Conservation (phyloP, 2,113 vertebrate species). For the Zosterops hypoxanthus region DNA sequence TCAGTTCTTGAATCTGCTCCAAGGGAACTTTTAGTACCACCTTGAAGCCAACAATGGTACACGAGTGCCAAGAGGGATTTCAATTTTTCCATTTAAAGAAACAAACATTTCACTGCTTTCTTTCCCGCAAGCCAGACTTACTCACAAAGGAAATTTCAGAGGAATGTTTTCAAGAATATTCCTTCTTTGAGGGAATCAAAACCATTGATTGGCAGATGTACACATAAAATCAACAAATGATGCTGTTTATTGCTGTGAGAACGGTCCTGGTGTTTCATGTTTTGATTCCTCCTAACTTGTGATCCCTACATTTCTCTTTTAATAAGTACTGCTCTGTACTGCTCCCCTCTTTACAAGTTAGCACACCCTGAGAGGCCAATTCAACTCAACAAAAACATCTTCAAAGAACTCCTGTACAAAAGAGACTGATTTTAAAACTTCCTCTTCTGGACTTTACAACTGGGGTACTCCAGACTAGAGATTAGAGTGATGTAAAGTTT, state of each 20-base stretch:
- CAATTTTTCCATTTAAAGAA: not conserved
- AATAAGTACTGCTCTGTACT: not conserved
- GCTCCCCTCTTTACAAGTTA: not conserved
- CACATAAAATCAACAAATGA: not conserved
- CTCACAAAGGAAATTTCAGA: not conserved
- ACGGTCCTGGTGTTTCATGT: not conserved
- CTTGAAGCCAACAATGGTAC: conserved; percentile 44
- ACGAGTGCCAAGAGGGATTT: not conserved
- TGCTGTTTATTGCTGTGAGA: not conserved
- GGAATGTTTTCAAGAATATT: not conserved
- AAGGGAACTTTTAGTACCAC: conserved; percentile 57
- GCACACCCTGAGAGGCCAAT: not conserved
- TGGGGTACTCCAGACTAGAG: not conserved
- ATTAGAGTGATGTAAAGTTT: not conserved
- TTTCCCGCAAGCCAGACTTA: not conserved
- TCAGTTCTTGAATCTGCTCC: conserved; percentile 20
- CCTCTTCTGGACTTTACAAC: not conserved
- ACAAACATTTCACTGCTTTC: not conserved
- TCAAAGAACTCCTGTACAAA: not conserved
- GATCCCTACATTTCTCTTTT: not conserved
- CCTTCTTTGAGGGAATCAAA: not conserved
- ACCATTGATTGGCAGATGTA: not conserved
- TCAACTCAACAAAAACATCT: not conserved
- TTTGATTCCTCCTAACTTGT: not conserved
- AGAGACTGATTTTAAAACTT: not conserved